Evolutionary conservation across 2,797 vertebrate species (phyloP).

Genomic region (Oryzias dopingdopingensis): DNA sequence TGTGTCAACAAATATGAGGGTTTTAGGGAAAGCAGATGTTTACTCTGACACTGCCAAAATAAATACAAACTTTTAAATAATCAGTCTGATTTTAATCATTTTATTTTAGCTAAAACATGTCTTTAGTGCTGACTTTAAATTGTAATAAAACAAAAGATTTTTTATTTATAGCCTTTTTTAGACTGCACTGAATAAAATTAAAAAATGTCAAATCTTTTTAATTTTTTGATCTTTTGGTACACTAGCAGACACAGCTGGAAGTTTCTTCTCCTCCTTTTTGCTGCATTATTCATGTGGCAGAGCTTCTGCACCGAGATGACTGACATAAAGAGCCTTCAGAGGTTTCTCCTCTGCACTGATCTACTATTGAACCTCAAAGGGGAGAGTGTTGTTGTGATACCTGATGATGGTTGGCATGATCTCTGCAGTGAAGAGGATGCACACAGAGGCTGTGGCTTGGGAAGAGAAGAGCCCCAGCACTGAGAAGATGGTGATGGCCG

Average conservation of each 20-base stretch:
- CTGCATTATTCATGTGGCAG: slow-evolving; percentile 2
- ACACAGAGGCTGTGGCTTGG: slow-evolving; percentile 84
- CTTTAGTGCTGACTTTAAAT: too few species aligned
- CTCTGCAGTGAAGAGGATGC: slow-evolving; percentile 86
- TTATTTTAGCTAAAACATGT: too few species aligned
- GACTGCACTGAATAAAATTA: too few species aligned
- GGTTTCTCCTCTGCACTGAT: not conserved
- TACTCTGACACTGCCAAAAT: too few species aligned
- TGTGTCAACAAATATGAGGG: too few species aligned
- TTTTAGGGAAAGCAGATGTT: too few species aligned
- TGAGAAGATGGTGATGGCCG: slow-evolving; percentile 84
- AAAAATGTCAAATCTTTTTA: too few species aligned
- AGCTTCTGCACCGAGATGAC: not conserved
- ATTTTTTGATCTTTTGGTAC: not conserved
- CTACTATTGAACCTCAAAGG: not conserved
- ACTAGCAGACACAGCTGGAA: not conserved
- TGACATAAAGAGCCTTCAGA: not conserved
- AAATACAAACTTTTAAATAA: too few species aligned
- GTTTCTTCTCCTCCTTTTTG: slow-evolving; percentile 1
- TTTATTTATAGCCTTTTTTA: too few species aligned
- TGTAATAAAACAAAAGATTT: too few species aligned
- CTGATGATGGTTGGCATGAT: slow-evolving; percentile 87
- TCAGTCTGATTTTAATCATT: too few species aligned
- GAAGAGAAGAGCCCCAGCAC: slow-evolving; percentile 88
- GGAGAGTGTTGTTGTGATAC: slow-evolving; percentile 52